Evolutionary conservation across 2,113 vertebrate genomes (phyloP).

Genomic region (Gymnobelideus leadbeateri): DNA sequence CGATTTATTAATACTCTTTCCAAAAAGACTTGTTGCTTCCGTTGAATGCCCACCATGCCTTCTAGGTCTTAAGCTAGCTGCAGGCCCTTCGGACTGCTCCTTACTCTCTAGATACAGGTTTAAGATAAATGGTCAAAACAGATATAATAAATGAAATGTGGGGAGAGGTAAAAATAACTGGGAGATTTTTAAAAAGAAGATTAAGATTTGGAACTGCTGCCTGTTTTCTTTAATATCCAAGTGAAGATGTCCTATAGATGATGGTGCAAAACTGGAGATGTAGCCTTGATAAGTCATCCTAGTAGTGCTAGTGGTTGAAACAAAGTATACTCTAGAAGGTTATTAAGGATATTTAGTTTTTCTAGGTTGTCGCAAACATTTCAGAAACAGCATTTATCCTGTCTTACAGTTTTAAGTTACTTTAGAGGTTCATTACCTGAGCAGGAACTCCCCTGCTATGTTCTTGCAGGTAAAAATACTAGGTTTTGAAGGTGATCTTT

Average conservation of each 20-base stretch:
- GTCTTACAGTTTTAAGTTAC: slow-evolving; percentile 15
- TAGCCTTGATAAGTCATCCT: neutral
- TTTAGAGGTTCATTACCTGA: slow-evolving; percentile 14
- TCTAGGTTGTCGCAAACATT: slow-evolving; percentile 29
- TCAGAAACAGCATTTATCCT: neutral
- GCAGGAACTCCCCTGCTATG: neutral
- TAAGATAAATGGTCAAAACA: neutral
- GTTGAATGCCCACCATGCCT: neutral
- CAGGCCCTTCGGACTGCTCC: neutral
- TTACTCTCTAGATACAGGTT: neutral
- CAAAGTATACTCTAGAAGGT: too few relatives aligned
- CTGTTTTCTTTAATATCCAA: neutral
- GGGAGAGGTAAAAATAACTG: neutral
- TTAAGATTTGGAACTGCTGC: neutral
- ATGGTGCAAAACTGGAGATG: neutral
- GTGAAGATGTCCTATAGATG: neutral
- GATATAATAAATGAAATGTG: too few relatives aligned
- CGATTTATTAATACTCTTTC: too few relatives aligned
- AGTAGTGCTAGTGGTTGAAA: fast-evolving
- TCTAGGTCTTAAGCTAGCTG: too few relatives aligned
- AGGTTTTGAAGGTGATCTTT: neutral
- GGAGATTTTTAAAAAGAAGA: neutral
- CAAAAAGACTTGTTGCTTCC: neutral
- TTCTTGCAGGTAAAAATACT: neutral
- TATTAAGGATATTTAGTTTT: slow-evolving; percentile 15